Percentiles rank a stretch among this genome's conserved stretches.
phyloP scores from a whole-genome alignment of 2,888 invertebrate species.

The Callyntrura sp. region DNA sequence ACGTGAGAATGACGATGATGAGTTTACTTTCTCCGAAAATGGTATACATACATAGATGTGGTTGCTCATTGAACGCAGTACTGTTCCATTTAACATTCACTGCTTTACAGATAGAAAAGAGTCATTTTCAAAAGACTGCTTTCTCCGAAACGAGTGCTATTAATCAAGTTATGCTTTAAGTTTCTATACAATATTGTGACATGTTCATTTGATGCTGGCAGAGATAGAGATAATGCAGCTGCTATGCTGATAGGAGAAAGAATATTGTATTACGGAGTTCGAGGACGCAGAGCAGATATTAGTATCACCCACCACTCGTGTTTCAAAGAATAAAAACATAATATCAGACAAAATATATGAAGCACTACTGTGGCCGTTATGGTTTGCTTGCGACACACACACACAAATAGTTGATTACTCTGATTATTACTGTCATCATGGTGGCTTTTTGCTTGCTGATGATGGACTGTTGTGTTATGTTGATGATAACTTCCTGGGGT shows the following conservation, averaged over 20 bases:
- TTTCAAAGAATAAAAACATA: constrained; percentile 13
- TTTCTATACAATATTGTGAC: constrained; percentile 71
- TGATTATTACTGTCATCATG: constrained; percentile 62
- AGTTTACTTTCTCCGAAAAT: constrained; percentile 63
- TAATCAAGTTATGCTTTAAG: constrained; percentile 75
- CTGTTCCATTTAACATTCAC: constrained; percentile 67
- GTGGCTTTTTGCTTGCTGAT: constrained; percentile 65
- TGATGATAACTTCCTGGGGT: constrained; percentile 54
- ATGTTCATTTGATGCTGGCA: constrained; percentile 73
- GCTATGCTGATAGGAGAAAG: constrained; percentile 52
- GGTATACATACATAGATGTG: constrained; percentile 37
- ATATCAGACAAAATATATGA: constrained; percentile 6
- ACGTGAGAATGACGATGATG: constrained; percentile 29
- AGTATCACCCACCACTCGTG: not conserved
- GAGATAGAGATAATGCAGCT: constrained; percentile 60
- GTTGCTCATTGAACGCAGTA: constrained; percentile 66
- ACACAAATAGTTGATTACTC: constrained; percentile 68
- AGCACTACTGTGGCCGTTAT: not conserved
- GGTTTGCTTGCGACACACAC: constrained; percentile 9
- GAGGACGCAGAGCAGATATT: not conserved
- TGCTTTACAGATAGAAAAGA: constrained; percentile 38
- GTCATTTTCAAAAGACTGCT: constrained; percentile 35
- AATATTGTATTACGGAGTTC: not conserved
- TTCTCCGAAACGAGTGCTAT: constrained; percentile 70
- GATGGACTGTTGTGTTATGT: constrained; percentile 61